Evolutionary conservation across 2,113 vertebrate genomes (phyloP).

Genomic region (Prunella fulvescens): DNA sequence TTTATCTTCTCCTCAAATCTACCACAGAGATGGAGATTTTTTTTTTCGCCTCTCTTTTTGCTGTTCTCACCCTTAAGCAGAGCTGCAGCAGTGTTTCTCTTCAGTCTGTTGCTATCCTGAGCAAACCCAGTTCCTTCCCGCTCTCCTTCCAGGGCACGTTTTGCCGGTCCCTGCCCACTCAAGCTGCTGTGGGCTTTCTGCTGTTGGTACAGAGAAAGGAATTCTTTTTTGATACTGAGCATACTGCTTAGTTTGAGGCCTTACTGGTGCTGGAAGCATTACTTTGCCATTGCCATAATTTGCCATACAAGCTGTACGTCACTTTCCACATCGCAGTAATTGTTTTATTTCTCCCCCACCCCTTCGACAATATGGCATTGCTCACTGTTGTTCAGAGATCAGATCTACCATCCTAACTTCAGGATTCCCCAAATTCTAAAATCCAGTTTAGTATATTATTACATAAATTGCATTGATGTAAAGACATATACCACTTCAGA

Average conservation of each 20-base stretch:
- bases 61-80: background rate
- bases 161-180: background rate
- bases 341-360: background rate
- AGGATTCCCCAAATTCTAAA: background rate
- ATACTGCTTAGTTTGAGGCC: background rate
- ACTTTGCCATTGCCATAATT: background rate
- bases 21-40: background rate
- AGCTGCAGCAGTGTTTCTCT: background rate
- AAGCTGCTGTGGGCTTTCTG: background rate
- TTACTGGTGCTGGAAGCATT: background rate
- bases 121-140: background rate
- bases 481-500: background rate
- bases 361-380: background rate
- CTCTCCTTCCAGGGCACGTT: background rate
- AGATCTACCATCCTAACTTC: background rate
- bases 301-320: rapidly evolving
- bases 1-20: background rate
- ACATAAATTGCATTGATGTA: background rate
- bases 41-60: background rate
- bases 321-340: background rate
- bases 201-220: background rate
- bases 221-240: background rate
- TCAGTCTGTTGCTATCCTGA: background rate
- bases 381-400: background rate
- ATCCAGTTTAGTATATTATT: background rate